These are phyloP conservation scores for Notocelia uddmanniana DNA, from an alignment of 2,888 invertebrate species.

Conservation along the genomic window DNA sequence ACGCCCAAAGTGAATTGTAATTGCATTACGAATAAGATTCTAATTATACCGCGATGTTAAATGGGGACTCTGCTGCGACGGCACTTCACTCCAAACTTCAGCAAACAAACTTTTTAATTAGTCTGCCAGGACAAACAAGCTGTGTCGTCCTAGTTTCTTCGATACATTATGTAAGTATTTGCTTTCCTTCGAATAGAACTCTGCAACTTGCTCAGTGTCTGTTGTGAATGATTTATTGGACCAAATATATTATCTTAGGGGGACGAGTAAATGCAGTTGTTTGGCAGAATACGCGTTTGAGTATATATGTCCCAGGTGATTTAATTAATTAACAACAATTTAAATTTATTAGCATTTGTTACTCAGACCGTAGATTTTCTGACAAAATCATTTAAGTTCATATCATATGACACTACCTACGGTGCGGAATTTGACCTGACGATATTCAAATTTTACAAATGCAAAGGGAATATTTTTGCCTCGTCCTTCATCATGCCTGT, in stretches of 20 bases:
- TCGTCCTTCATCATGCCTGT: neutral
- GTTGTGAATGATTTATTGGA: slow-evolving; percentile 51
- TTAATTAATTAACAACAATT: neutral
- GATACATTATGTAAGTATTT: slow-evolving; percentile 68
- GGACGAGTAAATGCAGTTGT: slow-evolving; percentile 20
- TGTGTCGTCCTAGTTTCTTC: slow-evolving; percentile 74
- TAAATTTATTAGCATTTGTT: neutral
- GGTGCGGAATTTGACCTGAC: neutral
- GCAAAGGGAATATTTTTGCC: neutral
- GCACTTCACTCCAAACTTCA: slow-evolving; percentile 73
- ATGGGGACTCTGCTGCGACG: slow-evolving; percentile 71
- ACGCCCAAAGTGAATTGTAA: slow-evolving; percentile 17
- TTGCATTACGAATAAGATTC: slow-evolving; percentile 54
- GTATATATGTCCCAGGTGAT: neutral
- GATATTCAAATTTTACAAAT: neutral
- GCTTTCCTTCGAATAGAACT: slow-evolving; percentile 60
- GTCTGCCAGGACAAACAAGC: slow-evolving; percentile 84
- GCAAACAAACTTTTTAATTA: slow-evolving; percentile 85
- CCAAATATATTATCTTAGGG: slow-evolving; percentile 39
- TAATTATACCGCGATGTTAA: slow-evolving; percentile 72
- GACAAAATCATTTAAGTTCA: neutral
- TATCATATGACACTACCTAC: no score
- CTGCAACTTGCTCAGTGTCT: slow-evolving; percentile 53
- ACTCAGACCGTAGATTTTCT: neutral
- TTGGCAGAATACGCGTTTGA: neutral